Conservation (phyloP, 2,888 invertebrate species). For the Acanthosepion pharaonis region DNA sequence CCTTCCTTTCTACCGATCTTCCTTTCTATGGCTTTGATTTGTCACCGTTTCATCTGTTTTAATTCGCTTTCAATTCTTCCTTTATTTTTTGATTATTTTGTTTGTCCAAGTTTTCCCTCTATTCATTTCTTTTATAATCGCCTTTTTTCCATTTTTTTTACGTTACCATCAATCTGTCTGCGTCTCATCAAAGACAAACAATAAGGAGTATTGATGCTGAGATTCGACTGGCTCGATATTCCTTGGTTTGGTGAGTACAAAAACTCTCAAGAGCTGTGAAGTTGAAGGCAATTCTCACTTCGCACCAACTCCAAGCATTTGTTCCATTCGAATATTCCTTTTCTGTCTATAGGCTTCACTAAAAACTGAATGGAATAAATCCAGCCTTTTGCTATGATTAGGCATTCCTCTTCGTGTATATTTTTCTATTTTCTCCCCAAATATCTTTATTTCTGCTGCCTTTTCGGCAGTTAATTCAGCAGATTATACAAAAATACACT, state of each 20-base stretch:
- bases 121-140: background rate
- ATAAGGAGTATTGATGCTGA: too few species aligned
- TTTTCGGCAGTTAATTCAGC: too few species aligned
- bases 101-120: background rate
- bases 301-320: background rate
- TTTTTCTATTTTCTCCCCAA: too few species aligned
- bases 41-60: background rate
- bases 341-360: background rate
- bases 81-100: background rate
- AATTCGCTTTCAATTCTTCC: background rate
- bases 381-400: too few species aligned
- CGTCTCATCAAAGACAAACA: too few species aligned
- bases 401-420: too few species aligned
- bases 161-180: too few species aligned
- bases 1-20: background rate
- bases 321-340: background rate
- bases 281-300: background rate
- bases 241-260: too few species aligned
- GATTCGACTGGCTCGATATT: background rate
- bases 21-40: background rate
- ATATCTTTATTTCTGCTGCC: too few species aligned
- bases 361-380: too few species aligned
- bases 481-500: too few species aligned
- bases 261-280: background rate
- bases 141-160: background rate